A percentile compares a stretch with the other conserved stretches of the same genome.
phyloP scores from a whole-genome alignment of 2,797 vertebrate genomes.

The Acrossocheilus fasciatus region DNA sequence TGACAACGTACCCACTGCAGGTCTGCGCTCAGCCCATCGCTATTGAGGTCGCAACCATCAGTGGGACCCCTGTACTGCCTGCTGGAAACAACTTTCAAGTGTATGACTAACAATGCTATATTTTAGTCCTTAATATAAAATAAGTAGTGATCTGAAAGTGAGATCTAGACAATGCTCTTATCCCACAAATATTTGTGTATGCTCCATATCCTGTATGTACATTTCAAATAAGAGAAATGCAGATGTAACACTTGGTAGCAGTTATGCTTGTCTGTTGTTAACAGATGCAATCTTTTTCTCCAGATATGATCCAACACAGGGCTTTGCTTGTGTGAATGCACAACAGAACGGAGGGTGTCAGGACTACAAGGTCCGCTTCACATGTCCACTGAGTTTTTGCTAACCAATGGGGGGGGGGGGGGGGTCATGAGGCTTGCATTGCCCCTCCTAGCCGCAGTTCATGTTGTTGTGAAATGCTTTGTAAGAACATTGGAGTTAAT shows the following conservation, averaged over 20 bases:
- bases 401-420: not conserved
- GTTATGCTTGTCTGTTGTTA: not conserved
- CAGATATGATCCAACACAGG: not conserved
- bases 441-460: not conserved
- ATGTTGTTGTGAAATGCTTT: not conserved
- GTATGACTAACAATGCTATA: conserved; percentile 31
- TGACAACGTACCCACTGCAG: conserved; percentile 38
- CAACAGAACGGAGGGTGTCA: conserved; percentile 1
- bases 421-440: not conserved
- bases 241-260: not conserved
- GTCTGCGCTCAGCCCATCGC: conserved; percentile 65
- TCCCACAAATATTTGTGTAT: not conserved
- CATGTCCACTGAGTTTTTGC: not conserved
- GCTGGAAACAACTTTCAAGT: conserved; percentile 60
- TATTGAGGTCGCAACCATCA: conserved; percentile 65
- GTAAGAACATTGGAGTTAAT: not conserved
- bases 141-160: no score
- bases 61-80: conserved; percentile 56
- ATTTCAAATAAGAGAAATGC: not conserved
- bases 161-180: no score
- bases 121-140: no score
- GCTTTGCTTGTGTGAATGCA: conserved; percentile 5
- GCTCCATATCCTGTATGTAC: not conserved
- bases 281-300: not conserved
- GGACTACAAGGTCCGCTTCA: conserved; percentile 18